A percentile compares a stretch with the other conserved stretches of the same genome.
phyloP scores from a whole-genome alignment of 2,797 vertebrate genomes.

The Kryptolebias ocellatus region DNA sequence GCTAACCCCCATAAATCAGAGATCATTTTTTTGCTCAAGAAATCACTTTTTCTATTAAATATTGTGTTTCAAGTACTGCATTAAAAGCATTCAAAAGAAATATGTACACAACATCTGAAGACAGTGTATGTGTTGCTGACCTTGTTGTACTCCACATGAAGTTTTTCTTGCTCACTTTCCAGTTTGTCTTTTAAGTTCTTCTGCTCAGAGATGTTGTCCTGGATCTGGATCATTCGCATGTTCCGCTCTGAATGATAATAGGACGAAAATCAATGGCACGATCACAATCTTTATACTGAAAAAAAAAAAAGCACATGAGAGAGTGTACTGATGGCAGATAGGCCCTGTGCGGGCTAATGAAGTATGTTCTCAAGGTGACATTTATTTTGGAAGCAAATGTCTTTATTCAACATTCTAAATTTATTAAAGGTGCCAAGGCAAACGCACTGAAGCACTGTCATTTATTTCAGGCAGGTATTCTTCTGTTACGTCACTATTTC shows the following conservation, averaged over 20 bases:
- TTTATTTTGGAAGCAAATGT: conserved; percentile 42
- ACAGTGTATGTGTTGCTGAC: conserved; percentile 63
- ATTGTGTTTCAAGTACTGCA: too few species aligned
- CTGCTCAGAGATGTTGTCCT: conserved; percentile 98
- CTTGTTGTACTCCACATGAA: conserved; percentile 98
- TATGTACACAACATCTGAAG: background rate
- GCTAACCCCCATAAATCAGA: too few species aligned
- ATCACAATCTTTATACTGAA: conserved; percentile 64
- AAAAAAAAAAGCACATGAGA: conserved; percentile 40
- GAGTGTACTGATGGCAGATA: conserved; percentile 67
- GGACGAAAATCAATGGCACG: conserved; percentile 70
- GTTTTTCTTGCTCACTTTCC: conserved; percentile 96
- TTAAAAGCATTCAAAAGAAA: too few species aligned
- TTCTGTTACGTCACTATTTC: too few species aligned
- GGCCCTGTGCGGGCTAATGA: conserved; percentile 58
- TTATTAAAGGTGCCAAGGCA: too few species aligned
- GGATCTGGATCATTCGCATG: conserved; percentile 99
- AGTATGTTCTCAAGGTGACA: conserved; percentile 68
- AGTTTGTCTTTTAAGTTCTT: conserved; percentile 98
- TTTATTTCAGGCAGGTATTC: too few species aligned
- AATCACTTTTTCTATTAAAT: too few species aligned
- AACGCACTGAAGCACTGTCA: too few species aligned
- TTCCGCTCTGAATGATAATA: conserved; percentile 91
- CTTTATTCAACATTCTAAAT: conserved; percentile 7
- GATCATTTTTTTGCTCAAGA: too few species aligned